phyloP scores from a whole-genome alignment of 2,113 vertebrate genomes.

The Lipotes vexillifer region DNA sequence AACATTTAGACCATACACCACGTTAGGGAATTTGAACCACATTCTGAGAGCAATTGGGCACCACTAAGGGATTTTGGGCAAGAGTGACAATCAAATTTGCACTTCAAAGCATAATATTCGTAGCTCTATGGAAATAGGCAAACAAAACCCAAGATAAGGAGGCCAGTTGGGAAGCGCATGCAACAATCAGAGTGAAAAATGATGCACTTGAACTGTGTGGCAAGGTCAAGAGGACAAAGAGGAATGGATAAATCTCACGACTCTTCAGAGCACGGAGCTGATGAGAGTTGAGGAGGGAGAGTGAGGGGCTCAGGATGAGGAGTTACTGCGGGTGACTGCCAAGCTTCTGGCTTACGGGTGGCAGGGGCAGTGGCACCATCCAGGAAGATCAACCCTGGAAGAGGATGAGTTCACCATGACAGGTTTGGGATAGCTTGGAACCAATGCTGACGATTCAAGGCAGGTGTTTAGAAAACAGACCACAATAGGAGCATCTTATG shows the following conservation, averaged over 20 bases:
- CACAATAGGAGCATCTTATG: background rate
- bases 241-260: too few species aligned
- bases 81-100: background rate
- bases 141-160: background rate
- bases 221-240: background rate
- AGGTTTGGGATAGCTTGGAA: background rate
- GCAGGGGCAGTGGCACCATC: background rate
- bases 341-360: too few species aligned
- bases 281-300: background rate
- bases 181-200: background rate
- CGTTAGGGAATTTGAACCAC: background rate
- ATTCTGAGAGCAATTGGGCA: background rate
- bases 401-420: background rate
- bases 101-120: background rate
- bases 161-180: background rate
- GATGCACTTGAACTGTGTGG: accelerated
- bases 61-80: background rate
- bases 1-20: background rate
- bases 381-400: background rate
- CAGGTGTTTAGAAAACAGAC: background rate
- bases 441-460: background rate
- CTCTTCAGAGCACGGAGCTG: background rate
- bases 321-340: too few species aligned
- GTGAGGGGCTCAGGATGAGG: background rate
- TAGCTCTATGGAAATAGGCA: accelerated